These are phyloP conservation scores for Drosophila parvula DNA, from an alignment of 1,140 invertebrate species.

Conservation along the genomic window DNA sequence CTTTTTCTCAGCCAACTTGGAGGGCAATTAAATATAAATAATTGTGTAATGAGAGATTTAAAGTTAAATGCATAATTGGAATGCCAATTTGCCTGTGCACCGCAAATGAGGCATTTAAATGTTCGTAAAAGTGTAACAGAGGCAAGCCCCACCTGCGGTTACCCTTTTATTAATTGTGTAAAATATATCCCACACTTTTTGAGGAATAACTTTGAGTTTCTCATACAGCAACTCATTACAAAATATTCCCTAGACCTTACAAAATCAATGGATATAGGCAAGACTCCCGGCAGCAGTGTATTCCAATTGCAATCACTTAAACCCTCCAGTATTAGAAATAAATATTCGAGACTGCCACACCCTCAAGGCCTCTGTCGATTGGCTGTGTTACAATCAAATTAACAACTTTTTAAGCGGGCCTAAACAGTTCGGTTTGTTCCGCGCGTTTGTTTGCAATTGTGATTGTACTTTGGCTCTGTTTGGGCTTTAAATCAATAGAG, in stretches of 20 bases:
- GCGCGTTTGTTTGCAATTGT: slow-evolving; percentile 29
- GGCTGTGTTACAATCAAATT: slow-evolving; percentile 53
- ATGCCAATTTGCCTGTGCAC: slow-evolving; percentile 42
- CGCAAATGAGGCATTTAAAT: slow-evolving; percentile 42
- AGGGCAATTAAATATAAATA: slow-evolving; percentile 58
- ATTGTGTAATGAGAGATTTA: slow-evolving; percentile 42
- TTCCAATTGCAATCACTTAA: slow-evolving; percentile 5
- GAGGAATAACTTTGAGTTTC: background rate
- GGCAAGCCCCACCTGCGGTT: background rate
- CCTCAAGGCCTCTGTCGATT: slow-evolving; percentile 41
- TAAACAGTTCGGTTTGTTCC: slow-evolving; percentile 36
- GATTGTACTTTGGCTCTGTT: slow-evolving; percentile 29
- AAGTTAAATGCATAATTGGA: slow-evolving; percentile 59
- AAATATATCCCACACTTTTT: background rate
- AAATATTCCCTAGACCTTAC: slow-evolving; percentile 1
- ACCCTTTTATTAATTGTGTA: background rate
- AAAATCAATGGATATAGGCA: background rate
- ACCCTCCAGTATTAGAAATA: background rate
- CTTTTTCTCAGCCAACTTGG: slow-evolving; percentile 18
- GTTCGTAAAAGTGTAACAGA: slow-evolving; percentile 43
- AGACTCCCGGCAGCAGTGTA: background rate
- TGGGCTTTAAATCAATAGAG: slow-evolving; percentile 49
- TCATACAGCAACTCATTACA: background rate
- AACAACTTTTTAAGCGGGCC: slow-evolving; percentile 45
- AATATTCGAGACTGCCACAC: slow-evolving; percentile 26